Evolutionary conservation across 2,797 vertebrate species (phyloP).

Genomic region (Scomberomorus guttatus): DNA sequence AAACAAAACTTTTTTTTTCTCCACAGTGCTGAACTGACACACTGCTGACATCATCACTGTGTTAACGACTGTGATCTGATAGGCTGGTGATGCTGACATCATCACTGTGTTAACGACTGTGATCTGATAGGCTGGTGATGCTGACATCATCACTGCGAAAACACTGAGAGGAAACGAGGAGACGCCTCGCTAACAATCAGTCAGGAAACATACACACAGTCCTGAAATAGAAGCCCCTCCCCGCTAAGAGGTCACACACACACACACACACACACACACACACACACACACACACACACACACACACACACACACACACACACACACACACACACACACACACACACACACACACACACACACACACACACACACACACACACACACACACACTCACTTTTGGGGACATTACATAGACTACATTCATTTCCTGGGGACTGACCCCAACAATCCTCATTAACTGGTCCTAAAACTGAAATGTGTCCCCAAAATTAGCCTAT

Average conservation of each 20-base stretch:
- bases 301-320: too few species aligned
- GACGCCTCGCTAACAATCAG: constrained; percentile 85
- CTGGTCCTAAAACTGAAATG: too few species aligned
- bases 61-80: neutral
- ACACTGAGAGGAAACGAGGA: constrained; percentile 17
- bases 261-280: neutral
- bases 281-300: constrained; percentile 74
- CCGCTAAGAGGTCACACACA: neutral
- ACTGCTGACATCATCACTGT: neutral
- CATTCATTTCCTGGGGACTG: too few species aligned
- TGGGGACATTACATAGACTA: too few species aligned
- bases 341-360: too few species aligned
- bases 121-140: neutral
- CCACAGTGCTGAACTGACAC: too few species aligned
- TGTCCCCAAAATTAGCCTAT: too few species aligned
- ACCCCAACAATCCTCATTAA: too few species aligned
- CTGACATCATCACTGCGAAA: constrained; percentile 84
- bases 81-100: constrained; percentile 72
- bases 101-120: constrained; percentile 37
- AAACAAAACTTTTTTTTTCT: too few species aligned
- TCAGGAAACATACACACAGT: constrained; percentile 91
- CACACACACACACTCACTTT: too few species aligned
- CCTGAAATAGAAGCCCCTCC: neutral
- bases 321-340: too few species aligned
- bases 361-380: too few species aligned